Conservation (phyloP, 2,797 vertebrate genomes). For the Poecile montanus region DNA sequence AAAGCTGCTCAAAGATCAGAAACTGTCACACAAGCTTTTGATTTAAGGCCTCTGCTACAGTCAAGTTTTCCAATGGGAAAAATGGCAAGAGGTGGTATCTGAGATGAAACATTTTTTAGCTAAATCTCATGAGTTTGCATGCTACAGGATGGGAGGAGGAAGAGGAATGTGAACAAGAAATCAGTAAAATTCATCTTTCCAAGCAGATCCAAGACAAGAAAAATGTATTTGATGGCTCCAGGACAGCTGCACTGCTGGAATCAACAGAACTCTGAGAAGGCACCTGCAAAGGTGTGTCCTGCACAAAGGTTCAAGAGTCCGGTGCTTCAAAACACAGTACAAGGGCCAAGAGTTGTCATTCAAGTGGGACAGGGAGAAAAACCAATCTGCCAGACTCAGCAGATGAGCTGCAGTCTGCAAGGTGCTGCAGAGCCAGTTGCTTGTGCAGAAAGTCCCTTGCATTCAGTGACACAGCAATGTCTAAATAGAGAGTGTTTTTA, state of each 20-base stretch:
- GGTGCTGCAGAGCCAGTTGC: background rate
- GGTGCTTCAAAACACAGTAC: background rate
- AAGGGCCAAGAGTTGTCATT: background rate
- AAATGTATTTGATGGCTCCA: background rate
- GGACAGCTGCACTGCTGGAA: background rate
- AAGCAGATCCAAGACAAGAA: background rate
- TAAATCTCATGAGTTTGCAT: background rate
- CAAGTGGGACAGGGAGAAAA: background rate
- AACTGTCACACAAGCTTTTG: conserved; percentile 4
- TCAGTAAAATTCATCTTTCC: background rate
- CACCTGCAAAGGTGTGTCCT: background rate
- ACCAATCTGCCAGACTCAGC: background rate
- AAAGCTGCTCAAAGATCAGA: conserved; percentile 19
- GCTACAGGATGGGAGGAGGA: background rate
- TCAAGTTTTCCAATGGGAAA: background rate
- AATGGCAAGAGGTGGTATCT: background rate
- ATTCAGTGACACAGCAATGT: background rate
- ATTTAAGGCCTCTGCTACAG: background rate
- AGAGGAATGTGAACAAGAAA: conserved; percentile 1
- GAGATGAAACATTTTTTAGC: background rate
- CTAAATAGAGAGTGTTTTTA: background rate
- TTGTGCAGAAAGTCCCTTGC: background rate
- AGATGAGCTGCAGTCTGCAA: background rate
- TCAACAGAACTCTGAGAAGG: background rate
- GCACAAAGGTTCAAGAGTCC: background rate